A percentile compares a stretch with the other conserved stretches of the same genome.
phyloP scores from a whole-genome alignment of 2,113 vertebrate species.

The Irena cyanogastra region DNA sequence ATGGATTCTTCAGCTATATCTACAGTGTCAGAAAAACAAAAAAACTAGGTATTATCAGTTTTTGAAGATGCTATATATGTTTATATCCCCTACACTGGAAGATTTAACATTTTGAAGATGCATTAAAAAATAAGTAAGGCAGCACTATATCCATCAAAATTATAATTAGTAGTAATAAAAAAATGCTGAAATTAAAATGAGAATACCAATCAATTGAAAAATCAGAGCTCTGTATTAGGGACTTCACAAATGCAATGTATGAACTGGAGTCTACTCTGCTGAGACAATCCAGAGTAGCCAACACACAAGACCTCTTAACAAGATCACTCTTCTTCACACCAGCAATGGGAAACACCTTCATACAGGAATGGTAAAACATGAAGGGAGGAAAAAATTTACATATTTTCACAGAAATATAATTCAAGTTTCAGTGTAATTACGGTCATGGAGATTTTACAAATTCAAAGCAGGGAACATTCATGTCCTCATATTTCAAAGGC shows the following conservation, averaged over 20 bases:
- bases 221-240: neutral
- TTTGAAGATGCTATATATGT: neutral
- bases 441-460: neutral
- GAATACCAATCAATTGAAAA: neutral
- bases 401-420: neutral
- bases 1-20: neutral
- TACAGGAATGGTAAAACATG: neutral
- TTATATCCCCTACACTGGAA: neutral
- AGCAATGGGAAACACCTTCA: neutral
- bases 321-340: neutral
- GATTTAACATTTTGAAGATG: neutral
- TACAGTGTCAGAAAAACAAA: neutral
- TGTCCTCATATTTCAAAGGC: neutral
- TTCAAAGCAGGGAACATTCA: neutral
- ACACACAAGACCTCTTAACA: rapidly evolving
- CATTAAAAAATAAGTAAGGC: neutral
- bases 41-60: neutral
- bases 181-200: neutral
- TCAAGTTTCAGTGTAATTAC: neutral
- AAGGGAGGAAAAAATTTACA: neutral
- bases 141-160: neutral
- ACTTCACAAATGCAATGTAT: neutral
- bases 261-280: neutral
- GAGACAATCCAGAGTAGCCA: neutral
- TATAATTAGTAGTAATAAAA: neutral